A percentile compares a stretch with the other conserved stretches of the same genome.
Evolutionary conservation across 2,113 vertebrate species (phyloP).

Genomic region (Ivindomyrus marchei): DNA sequence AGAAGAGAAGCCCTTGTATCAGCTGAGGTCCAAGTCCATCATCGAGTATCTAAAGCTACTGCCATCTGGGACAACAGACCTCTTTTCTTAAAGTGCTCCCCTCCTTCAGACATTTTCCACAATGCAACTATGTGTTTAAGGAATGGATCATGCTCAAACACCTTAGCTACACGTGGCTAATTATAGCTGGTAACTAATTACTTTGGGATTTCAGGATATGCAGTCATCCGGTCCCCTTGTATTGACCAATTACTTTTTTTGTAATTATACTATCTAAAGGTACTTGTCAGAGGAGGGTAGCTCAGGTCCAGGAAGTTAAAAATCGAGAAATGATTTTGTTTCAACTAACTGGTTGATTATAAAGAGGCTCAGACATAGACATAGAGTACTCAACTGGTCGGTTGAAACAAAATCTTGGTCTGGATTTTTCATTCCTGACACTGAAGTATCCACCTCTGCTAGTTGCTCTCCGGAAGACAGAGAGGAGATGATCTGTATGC

Average conservation of each 20-base stretch:
- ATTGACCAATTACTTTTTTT: conserved; percentile 3
- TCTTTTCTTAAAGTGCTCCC: not conserved
- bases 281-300: not conserved
- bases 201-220: not conserved
- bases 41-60: not conserved
- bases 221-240: not conserved
- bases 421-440: not conserved
- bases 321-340: not conserved
- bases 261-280: not conserved
- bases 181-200: not conserved
- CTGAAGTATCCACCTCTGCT: not conserved
- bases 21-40: not conserved
- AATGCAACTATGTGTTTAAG: not conserved
- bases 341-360: not conserved
- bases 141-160: not conserved
- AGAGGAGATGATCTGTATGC: not conserved
- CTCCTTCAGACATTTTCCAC: not conserved
- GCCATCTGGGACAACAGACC: not conserved
- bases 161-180: conserved; percentile 10
- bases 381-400: not conserved
- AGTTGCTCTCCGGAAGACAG: not conserved
- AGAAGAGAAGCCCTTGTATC: not conserved
- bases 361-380: not conserved
- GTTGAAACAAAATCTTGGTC: not conserved
- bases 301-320: not conserved